Percentiles rank a stretch among this genome's conserved stretches.
Evolutionary conservation across 2,888 invertebrate genomes (phyloP).

Genomic region (Athrips mouffetella): DNA sequence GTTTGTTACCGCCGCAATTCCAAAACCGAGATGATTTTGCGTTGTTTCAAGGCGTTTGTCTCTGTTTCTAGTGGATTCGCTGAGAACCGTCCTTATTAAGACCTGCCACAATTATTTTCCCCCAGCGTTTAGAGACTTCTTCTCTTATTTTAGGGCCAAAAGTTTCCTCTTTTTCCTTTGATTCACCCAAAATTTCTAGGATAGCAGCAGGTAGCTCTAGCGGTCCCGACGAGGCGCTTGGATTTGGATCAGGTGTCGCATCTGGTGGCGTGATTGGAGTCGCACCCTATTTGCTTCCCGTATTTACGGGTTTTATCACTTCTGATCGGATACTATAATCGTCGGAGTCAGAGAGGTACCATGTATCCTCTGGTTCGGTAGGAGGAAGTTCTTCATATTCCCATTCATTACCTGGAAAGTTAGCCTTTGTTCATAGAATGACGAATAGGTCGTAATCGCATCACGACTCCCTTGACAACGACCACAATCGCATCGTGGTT

Average conservation of each 20-base stretch:
- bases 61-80: conserved; percentile 9
- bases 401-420: too few species aligned
- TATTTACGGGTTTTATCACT: too few species aligned
- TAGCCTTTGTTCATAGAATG: too few species aligned
- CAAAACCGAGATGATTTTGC: conserved; percentile 10
- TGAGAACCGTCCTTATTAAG: conserved; percentile 8
- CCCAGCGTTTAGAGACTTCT: conserved; percentile 18
- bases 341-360: neutral
- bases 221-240: neutral
- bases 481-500: too few species aligned
- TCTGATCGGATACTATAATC: neutral
- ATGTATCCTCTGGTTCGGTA: neutral
- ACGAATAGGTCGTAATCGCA: too few species aligned
- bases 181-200: conserved; percentile 1
- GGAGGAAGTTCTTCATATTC: too few species aligned
- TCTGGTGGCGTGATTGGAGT: too few species aligned
- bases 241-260: neutral
- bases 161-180: conserved; percentile 3
- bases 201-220: neutral
- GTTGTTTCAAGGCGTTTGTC: conserved; percentile 14
- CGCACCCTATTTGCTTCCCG: too few species aligned
- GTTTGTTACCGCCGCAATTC: conserved; percentile 1
- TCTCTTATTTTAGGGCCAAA: conserved; percentile 5
- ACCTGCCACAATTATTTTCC: conserved; percentile 5
- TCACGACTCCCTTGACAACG: too few species aligned